Percentiles rank a stretch among this genome's conserved stretches.
phyloP scores from a whole-genome alignment of 2,113 vertebrate genomes.

The Ailurus styani region DNA sequence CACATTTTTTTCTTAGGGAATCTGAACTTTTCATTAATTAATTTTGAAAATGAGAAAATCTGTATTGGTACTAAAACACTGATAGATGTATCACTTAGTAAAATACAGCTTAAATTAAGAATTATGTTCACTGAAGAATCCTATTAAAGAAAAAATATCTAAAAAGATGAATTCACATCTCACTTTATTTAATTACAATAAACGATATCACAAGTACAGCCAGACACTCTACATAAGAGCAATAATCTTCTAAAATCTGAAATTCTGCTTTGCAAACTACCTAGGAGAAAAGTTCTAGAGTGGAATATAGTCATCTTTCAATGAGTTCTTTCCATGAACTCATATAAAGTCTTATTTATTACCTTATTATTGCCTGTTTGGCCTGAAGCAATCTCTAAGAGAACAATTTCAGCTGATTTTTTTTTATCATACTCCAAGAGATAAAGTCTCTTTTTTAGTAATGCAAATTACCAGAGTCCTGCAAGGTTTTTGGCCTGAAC shows the following conservation, averaged over 20 bases:
- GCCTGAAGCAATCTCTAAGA: slow-evolving; percentile 51
- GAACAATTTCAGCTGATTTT: slow-evolving; percentile 52
- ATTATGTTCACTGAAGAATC: background rate
- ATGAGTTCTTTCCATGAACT: slow-evolving; percentile 22
- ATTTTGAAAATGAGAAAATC: background rate
- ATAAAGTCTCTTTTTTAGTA: slow-evolving; percentile 40
- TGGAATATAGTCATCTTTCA: slow-evolving; percentile 38
- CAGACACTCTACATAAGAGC: background rate
- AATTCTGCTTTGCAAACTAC: slow-evolving; percentile 12
- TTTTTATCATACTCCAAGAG: background rate
- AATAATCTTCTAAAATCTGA: slow-evolving; percentile 1
- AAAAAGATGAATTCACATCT: slow-evolving; percentile 14
- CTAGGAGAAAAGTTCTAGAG: background rate
- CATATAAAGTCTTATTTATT: slow-evolving; percentile 60
- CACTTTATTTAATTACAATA: slow-evolving; percentile 44
- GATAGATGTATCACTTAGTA: background rate
- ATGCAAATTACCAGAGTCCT: slow-evolving; percentile 32
- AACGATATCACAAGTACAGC: background rate
- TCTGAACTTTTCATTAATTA: slow-evolving; percentile 19
- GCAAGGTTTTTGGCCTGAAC: background rate
- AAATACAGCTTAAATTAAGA: slow-evolving; percentile 25
- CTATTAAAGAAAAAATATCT: background rate
- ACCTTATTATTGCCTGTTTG: slow-evolving; percentile 59
- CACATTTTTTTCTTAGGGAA: background rate
- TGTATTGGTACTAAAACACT: background rate